Evolutionary conservation across 2,888 invertebrate species (phyloP).

Genomic region (Spicauda simplicius): DNA sequence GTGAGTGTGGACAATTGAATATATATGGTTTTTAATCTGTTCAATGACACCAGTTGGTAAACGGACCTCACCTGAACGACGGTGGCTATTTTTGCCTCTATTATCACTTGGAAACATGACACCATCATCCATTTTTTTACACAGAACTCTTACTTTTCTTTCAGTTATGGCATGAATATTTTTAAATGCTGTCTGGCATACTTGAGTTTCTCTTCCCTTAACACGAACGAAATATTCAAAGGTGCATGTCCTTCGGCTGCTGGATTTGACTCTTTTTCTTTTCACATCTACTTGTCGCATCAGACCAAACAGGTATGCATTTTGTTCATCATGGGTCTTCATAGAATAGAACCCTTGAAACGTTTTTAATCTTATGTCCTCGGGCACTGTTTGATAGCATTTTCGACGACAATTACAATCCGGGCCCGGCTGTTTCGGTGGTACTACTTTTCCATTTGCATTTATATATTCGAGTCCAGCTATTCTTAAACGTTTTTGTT

Average conservation of each 20-base stretch:
- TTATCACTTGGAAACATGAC: slow-evolving; percentile 85
- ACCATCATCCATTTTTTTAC: slow-evolving; percentile 85
- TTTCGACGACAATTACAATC: slow-evolving; percentile 82
- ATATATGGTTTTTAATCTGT: slow-evolving; percentile 83
- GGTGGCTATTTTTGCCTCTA: slow-evolving; percentile 82
- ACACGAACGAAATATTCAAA: slow-evolving; percentile 84
- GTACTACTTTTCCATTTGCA: slow-evolving; percentile 83
- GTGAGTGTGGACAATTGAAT: slow-evolving; percentile 81
- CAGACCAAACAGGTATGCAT: slow-evolving; percentile 84
- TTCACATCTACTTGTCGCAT: slow-evolving; percentile 85
- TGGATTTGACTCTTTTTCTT: slow-evolving; percentile 82
- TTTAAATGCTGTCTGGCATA: slow-evolving; percentile 85
- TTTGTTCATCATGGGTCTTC: slow-evolving; percentile 85
- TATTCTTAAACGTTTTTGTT: slow-evolving; percentile 82
- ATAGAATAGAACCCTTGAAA: slow-evolving; percentile 84
- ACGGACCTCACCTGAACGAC: slow-evolving; percentile 80
- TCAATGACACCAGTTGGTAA: slow-evolving; percentile 77
- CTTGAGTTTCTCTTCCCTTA: slow-evolving; percentile 82
- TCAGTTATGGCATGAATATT: slow-evolving; percentile 85
- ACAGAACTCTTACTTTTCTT: slow-evolving; percentile 82
- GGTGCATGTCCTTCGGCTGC: slow-evolving; percentile 82
- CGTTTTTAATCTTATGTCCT: slow-evolving; percentile 77
- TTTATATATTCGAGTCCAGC: slow-evolving; percentile 84
- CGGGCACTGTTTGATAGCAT: slow-evolving; percentile 81
- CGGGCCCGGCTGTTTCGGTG: slow-evolving; percentile 81